Conservation (phyloP, 2,888 invertebrate genomes). For the Torymus texanus region DNA sequence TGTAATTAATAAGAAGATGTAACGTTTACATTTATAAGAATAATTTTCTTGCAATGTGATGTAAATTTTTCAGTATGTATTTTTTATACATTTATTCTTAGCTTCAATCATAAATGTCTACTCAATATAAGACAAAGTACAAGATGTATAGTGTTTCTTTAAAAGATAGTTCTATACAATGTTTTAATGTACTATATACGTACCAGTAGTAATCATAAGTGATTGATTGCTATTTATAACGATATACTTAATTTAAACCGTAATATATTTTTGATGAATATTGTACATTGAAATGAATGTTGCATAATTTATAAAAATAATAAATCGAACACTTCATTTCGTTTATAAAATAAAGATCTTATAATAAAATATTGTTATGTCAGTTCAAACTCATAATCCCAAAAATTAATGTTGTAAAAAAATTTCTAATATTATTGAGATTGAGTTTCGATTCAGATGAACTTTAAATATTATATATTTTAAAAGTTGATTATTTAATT, state of each 20-base stretch:
- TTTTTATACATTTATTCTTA: constrained; percentile 20
- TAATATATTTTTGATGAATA: constrained; percentile 64
- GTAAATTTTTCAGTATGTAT: constrained; percentile 18
- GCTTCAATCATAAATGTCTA: no score
- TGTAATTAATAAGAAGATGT: constrained; percentile 9
- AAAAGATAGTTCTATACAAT: constrained; percentile 12
- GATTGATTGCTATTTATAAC: constrained; percentile 14
- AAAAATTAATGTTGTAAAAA: no score
- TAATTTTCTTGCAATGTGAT: constrained; percentile 19
- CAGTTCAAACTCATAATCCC: background rate
- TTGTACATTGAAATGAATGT: constrained; percentile 57
- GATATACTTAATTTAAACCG: constrained; percentile 43
- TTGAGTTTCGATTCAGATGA: no score
- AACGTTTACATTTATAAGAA: constrained; percentile 14
- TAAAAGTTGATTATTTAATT: no score
- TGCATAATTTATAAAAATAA: constrained; percentile 40
- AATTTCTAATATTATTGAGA: no score
- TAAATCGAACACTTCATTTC: constrained; percentile 12
- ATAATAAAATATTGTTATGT: constrained; percentile 51
- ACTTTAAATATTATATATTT: no score
- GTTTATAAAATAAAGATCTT: constrained; percentile 61
- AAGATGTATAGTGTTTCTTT: constrained; percentile 19
- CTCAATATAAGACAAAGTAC: constrained; percentile 19
- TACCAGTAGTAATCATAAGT: constrained; percentile 11
- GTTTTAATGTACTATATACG: background rate